Evolutionary conservation across 1,140 invertebrate genomes (phyloP), one percentile per base, ranked within the genome.

Genomic region (Ganaspis sp.): DNA sequence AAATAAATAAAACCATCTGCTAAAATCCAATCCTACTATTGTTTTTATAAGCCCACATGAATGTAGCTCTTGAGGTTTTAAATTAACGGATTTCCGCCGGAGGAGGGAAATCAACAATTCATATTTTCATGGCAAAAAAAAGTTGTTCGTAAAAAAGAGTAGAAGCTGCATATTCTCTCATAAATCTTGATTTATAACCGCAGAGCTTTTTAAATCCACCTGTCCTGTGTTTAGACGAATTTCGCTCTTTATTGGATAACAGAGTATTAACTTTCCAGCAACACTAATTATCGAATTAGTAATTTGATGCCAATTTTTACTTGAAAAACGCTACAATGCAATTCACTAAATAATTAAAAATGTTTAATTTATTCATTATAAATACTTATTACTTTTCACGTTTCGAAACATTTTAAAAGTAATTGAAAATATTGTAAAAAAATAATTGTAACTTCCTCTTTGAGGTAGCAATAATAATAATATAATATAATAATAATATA

Each of bases 161-260:
- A 29, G 26, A 29, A 29, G 12, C 58, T n/a, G 15, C 23, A 34
- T 26, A 29, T 29, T 64, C 21, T 8, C 15, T 64, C 23, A 64
- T 64, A 64, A 64, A 64, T 64, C 58, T 64, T 64, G 9, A 58
- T 64, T 29, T 64, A 64, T 64, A 64, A 3, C 26, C 23, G n/a
- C n/a, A 64, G 58, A 64, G 23, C 23, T 64, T 64, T 64, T 64
- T 15, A 64, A 64, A 64, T 29, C 8, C 58, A 26, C 11, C 23
- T 64, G 23, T n/a, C 4, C 58, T 0, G 23, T 15, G 1, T 29
- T 0, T 26, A 12, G 23, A n/a, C n/a, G n/a, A 15, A 29, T 26
- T 64, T 34, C n/a, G 21, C 54, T 34, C 29, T 34, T 34, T 29
- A 64, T 64, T 64, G 58, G n/a, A 29, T n/a, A 34, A 4, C 12